Conservation (phyloP, 2,797 vertebrate species). For the Tachyglossus aculeatus region DNA sequence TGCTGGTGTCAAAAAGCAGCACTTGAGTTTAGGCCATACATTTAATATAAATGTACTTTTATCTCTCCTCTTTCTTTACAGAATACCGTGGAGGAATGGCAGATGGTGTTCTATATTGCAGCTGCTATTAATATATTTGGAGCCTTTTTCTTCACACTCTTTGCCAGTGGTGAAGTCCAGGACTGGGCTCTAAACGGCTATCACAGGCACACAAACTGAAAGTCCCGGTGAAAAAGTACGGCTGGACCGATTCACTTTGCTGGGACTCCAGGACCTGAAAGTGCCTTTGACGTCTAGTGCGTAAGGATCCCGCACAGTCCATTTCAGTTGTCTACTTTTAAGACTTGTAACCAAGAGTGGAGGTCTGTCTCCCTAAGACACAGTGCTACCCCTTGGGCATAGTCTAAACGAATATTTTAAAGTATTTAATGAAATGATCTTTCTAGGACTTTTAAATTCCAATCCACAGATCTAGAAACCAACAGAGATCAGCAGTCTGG, state of each 20-base stretch:
- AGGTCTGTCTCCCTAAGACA: constrained; percentile 36
- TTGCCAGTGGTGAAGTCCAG: constrained; percentile 88
- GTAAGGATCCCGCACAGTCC: constrained; percentile 43
- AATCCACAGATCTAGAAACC: not conserved
- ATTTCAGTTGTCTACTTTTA: constrained; percentile 52
- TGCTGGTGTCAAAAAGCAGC: no score
- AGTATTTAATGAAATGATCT: not conserved
- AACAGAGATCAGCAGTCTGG: no score
- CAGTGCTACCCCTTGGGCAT: constrained; percentile 50
- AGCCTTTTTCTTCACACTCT: constrained; percentile 87
- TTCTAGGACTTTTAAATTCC: not conserved
- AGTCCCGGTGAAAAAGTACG: constrained; percentile 38
- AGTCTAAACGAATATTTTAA: constrained; percentile 32
- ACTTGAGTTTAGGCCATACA: constrained; percentile 3
- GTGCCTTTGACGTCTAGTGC: constrained; percentile 69
- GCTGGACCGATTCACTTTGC: constrained; percentile 32
- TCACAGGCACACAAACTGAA: constrained; percentile 76
- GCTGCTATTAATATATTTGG: constrained; percentile 90
- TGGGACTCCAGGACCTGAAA: constrained; percentile 63
- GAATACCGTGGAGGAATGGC: constrained; percentile 94
- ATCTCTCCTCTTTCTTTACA: constrained; percentile 63
- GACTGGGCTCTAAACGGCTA: constrained; percentile 84
- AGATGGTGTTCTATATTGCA: constrained; percentile 92
- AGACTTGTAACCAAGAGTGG: constrained; percentile 54
- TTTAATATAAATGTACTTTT: constrained; percentile 15